Conservation (phyloP, 37 sponge, comb jelly and placozoan genomes). For the Oopsacas minuta region DNA sequence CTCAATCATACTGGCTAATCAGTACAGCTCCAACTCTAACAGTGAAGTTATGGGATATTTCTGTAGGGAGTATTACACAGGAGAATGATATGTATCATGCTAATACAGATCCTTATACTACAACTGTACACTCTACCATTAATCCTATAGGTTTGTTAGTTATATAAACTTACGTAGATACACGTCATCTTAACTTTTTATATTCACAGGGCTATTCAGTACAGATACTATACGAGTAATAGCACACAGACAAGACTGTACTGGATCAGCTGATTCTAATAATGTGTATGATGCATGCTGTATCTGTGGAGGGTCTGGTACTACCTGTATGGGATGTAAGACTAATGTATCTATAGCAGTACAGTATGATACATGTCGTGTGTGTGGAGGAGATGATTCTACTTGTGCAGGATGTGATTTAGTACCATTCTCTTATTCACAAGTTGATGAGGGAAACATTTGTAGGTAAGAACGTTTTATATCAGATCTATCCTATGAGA, state of each 20-base stretch:
- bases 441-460: constrained; percentile 19
- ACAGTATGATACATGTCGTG: constrained; percentile 37
- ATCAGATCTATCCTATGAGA: not conserved
- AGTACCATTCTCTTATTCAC: constrained; percentile 51
- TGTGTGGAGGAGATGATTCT: constrained; percentile 46
- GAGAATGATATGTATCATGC: not conserved
- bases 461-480: constrained; percentile 13
- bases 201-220: constrained; percentile 40
- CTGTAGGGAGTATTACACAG: constrained; percentile 25
- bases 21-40: constrained; percentile 31
- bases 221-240: not conserved
- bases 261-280: constrained; percentile 46
- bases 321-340: constrained; percentile 43
- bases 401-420: constrained; percentile 59
- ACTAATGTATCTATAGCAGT: not conserved
- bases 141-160: constrained; percentile 27
- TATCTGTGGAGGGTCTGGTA: constrained; percentile 33
- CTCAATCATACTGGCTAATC: constrained; percentile 37
- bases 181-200: not conserved
- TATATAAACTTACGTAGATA: not conserved
- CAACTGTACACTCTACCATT: constrained; percentile 31
- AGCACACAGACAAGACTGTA: constrained; percentile 50
- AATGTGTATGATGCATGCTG: constrained; percentile 54
- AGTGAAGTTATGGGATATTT: constrained; percentile 55
- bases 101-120: constrained; percentile 45